These are phyloP conservation scores for Struthio camelus DNA, from an alignment of 2,113 vertebrate genomes.

Conservation along the genomic window DNA sequence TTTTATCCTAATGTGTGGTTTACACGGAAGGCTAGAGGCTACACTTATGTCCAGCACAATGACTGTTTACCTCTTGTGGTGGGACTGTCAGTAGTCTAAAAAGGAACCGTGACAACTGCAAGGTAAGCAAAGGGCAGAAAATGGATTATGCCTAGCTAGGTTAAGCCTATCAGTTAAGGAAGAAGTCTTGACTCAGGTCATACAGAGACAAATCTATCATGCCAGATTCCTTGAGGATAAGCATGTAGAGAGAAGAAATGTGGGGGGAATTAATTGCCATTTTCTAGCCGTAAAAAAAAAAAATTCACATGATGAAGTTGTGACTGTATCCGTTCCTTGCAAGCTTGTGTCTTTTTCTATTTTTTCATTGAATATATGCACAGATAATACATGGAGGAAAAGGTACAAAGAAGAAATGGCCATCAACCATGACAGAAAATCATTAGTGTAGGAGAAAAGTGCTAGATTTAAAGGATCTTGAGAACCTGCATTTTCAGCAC, in stretches of 20 bases:
- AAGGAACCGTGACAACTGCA: neutral
- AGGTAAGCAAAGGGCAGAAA: neutral
- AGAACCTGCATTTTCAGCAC: neutral
- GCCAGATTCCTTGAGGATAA: neutral
- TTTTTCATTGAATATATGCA: neutral
- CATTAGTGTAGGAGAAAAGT: neutral
- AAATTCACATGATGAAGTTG: neutral
- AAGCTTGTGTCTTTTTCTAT: neutral
- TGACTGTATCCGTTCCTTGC: neutral
- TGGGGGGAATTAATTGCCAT: neutral
- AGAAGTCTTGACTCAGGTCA: neutral
- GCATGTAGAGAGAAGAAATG: neutral
- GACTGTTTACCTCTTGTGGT: neutral
- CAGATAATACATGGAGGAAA: neutral
- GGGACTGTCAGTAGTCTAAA: neutral
- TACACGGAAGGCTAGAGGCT: neutral
- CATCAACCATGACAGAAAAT: neutral
- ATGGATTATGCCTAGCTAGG: neutral
- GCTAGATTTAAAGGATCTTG: neutral
- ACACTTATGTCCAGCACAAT: neutral
- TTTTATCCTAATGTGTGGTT: neutral
- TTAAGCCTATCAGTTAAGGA: neutral
- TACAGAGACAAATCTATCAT: neutral
- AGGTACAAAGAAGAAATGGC: neutral
- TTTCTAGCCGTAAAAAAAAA: neutral